phyloP scores from a whole-genome alignment of 2,113 vertebrate species.

The Eptesicus fuscus region DNA sequence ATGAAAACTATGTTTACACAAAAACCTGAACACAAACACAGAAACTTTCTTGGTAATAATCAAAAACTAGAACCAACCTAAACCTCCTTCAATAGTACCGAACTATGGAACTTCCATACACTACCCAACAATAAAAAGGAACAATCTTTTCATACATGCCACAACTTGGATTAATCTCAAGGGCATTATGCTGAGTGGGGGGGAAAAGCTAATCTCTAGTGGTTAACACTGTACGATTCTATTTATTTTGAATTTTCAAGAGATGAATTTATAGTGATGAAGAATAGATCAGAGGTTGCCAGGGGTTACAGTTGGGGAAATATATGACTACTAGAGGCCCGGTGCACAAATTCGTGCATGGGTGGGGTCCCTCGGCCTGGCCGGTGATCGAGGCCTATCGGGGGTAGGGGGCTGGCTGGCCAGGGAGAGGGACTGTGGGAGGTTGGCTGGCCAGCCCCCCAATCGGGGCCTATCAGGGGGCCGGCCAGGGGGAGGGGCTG shows the following conservation, averaged over 20 bases:
- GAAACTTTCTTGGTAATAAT: slow-evolving; percentile 5
- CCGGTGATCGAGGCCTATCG: no score
- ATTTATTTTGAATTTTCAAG: background rate
- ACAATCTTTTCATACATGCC: background rate
- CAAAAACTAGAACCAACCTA: slow-evolving; percentile 20
- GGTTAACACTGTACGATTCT: background rate
- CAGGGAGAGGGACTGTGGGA: no score
- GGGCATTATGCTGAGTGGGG: background rate
- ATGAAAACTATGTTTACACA: background rate
- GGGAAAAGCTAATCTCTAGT: background rate
- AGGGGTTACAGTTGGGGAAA: background rate
- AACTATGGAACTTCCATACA: background rate
- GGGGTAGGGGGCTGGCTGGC: no score
- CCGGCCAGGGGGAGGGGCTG: no score
- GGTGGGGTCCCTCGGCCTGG: no score
- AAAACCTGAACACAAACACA: background rate
- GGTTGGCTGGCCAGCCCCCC: no score
- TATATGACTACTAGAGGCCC: no score
- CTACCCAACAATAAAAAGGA: background rate
- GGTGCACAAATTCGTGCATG: no score
- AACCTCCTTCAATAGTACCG: background rate
- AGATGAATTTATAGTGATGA: background rate
- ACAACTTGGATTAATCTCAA: background rate
- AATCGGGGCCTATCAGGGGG: no score
- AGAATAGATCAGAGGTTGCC: slow-evolving; percentile 4